Evolutionary conservation across 2,888 invertebrate genomes (phyloP), one percentile per base, ranked within the genome.

Genomic region (Epistrophella euchroma): DNA sequence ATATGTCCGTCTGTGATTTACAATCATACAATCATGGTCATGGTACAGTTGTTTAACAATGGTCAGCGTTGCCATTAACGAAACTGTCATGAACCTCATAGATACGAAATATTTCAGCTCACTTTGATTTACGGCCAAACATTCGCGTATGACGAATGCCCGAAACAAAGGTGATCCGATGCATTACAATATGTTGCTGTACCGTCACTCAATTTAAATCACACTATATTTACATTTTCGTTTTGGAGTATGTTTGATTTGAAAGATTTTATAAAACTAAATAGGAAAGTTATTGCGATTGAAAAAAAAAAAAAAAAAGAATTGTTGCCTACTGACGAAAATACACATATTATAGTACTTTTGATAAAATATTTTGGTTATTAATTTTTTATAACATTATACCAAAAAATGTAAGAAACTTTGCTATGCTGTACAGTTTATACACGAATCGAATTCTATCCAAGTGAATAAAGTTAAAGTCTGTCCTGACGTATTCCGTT

Each of bases 1-100:
- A n/a, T n/a, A n/a, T 32, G 82, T 86, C 52, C 56, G 70, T 52
- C 74, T 71, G 86, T 86, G 86, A 86, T 86, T 86, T 86, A 86
- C 78, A 78, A 78, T 86, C 85, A n/a, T n/a, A 28, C 55, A 73
- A 28, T 70, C 86, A 78, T 78, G 78, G 86, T 98, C 92, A 99
- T 93, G 93, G 98, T 98, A 71, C 85, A 81, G 85, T 81, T 86
- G 85, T 76, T 68, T 50, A 60, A 52, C 55, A 64, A 58, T 52
- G 19, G 62, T 71, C 84, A 64, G 52, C 45, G 60, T 77, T 81
- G 50, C 85, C 70, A 85, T 81, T 77, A 85, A 81, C 45, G 45
- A 70, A 68, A 81, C 75, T 81, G 84, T 80, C 81, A 85, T 58
- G 70, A 35, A 60, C 45, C 58, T 19, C 66, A 7, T 40, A 50